A percentile compares a stretch with the other conserved stretches of the same genome.
phyloP scores from a whole-genome alignment of 92 coral and sea anemone species.

The Heteractis magnifica region DNA sequence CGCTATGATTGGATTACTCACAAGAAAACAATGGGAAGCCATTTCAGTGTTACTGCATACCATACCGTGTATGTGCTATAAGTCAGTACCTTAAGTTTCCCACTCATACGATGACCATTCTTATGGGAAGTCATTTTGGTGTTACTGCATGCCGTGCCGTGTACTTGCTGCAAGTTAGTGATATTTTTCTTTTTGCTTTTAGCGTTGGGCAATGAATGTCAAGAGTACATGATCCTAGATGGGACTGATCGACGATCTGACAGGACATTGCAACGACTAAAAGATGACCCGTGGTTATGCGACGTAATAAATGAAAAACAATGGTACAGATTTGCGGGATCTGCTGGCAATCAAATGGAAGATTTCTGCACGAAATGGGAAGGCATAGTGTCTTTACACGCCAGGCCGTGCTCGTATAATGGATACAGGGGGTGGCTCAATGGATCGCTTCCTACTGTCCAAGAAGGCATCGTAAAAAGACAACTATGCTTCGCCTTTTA shows the following conservation, averaged over 20 bases:
- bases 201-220: not conserved
- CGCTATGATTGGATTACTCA: no score
- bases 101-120: no score
- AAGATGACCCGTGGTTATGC: not conserved
- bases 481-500: not conserved
- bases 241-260: conserved; percentile 6
- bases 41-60: no score
- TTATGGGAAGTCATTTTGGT: no score
- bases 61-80: no score
- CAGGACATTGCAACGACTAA: not conserved
- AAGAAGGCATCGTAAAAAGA: conserved; percentile 14
- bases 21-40: no score
- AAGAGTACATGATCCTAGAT: conserved; percentile 14
- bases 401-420: not conserved
- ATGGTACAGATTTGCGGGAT: conserved; percentile 19
- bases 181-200: not conserved
- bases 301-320: not conserved
- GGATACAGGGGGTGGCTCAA: conserved; percentile 16
- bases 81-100: no score
- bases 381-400: not conserved
- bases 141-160: no score
- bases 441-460: conserved; percentile 19
- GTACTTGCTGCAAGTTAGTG: not conserved
- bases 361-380: not conserved
- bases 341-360: conserved; percentile 21